Evolutionary conservation across 2,797 vertebrate genomes (phyloP), one percentile per base, ranked within the genome.

Genomic region (Cuculus canorus): DNA sequence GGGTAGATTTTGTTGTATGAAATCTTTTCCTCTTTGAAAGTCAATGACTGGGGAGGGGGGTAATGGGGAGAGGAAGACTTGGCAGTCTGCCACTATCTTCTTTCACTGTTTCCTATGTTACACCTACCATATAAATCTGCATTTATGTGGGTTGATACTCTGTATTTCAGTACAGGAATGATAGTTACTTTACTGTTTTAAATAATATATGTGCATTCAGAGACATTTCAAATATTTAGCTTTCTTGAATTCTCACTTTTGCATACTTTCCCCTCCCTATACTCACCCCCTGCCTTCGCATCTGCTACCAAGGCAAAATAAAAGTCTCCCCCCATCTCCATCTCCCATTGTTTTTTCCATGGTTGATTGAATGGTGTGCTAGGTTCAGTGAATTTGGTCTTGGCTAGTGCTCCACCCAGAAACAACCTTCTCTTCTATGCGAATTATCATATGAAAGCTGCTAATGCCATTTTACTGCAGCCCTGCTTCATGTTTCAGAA

Each of bases 11-110:
- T 97, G 95, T 97, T 96, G 96, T 92, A 97, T 96, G 89, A 97
- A 95, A 96, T 97, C 97, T 97, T 97, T 96, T 82, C 87, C 61
- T 96, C 97, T 98, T 98, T 98, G 98, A 98, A 98, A 98, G 98
- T 96, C 97, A 98, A 98, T 98, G 96, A 97, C 97, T 96, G 94
- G 96, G 33, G 54, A 79, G 56, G 96, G 71, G 60, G 83, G 64
- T 15, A 30, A 18, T n/a, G 37, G 72, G 75, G 60, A 70, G 82
- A 69, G 77, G 35, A 35, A 91, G 53, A 37, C 96, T 97, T 98
- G 97, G 97, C 97, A 97, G 91, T 35, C 94, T 96, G 95, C 97
- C 97, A 97, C 83, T 89, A 75, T 91, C 66, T 90, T 96, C 94
- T 90, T 95, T 90, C 92, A 92, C 91, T 95, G 70, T 93, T 96